Evolutionary conservation across 2,113 vertebrate genomes (phyloP).

Genomic region (Pampusana beccarii): DNA sequence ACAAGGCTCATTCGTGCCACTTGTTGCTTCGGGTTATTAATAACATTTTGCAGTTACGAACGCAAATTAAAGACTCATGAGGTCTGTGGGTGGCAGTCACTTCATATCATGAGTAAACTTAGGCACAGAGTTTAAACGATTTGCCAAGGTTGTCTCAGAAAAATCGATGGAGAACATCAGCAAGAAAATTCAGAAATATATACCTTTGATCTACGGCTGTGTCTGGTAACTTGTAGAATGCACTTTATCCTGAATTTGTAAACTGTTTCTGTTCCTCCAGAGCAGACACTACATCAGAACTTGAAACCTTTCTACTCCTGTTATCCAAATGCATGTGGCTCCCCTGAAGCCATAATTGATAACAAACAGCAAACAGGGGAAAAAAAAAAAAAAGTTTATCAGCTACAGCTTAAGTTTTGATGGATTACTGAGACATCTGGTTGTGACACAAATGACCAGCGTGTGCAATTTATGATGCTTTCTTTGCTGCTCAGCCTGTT

Average conservation of each 20-base stretch:
- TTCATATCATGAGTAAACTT: constrained; percentile 44
- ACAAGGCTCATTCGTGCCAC: neutral
- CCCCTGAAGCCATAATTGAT: neutral
- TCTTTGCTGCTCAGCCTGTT: neutral
- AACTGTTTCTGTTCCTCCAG: neutral
- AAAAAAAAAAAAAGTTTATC: neutral
- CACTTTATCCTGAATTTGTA: neutral
- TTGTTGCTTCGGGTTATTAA: constrained; percentile 40
- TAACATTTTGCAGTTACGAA: neutral
- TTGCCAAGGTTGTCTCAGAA: neutral
- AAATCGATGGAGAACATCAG: constrained; percentile 8
- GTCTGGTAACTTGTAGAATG: neutral
- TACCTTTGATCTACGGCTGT: neutral
- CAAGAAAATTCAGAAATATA: neutral
- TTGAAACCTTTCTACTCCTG: neutral
- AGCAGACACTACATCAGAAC: neutral
- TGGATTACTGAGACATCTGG: neutral
- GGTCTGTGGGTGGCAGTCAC: constrained; percentile 7
- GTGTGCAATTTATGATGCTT: neutral
- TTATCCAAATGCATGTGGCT: neutral
- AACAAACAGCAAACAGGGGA: neutral
- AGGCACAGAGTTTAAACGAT: neutral
- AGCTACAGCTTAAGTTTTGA: neutral
- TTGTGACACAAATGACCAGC: neutral
- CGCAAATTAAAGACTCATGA: constrained; percentile 21